These are phyloP conservation scores for Vireo griseus DNA, from an alignment of 2,797 vertebrate genomes.

Conservation along the genomic window DNA sequence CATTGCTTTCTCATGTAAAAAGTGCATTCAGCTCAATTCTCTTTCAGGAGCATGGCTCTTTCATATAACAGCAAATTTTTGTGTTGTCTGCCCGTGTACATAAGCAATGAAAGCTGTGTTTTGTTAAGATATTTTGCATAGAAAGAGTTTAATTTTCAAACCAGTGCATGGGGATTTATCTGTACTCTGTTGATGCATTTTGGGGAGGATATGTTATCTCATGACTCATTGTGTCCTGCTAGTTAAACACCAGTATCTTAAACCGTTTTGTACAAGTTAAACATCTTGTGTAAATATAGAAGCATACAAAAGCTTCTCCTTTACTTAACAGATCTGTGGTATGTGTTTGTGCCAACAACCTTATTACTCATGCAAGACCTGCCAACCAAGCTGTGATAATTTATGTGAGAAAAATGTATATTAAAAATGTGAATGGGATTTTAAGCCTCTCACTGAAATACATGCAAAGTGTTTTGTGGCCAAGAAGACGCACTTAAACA, in stretches of 20 bases:
- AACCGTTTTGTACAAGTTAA: background rate
- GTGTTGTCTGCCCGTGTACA: background rate
- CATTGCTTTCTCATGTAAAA: background rate
- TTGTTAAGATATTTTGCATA: background rate
- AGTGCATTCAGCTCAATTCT: background rate
- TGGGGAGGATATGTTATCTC: background rate
- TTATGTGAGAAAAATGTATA: constrained; percentile 37
- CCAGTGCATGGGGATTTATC: background rate
- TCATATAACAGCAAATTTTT: background rate
- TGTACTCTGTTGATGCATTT: background rate
- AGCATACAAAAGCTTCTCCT: constrained; percentile 7
- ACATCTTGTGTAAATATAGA: background rate
- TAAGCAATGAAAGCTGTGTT: background rate
- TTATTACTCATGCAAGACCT: constrained; percentile 20
- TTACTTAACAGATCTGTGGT: background rate
- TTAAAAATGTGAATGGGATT: constrained; percentile 57
- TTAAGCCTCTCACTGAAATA: constrained; percentile 20
- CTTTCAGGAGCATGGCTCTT: background rate
- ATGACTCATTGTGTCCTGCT: background rate
- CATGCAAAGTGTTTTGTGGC: background rate
- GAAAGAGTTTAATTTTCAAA: background rate
- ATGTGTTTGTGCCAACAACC: constrained; percentile 12
- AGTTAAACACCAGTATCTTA: background rate
- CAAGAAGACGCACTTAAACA: background rate
- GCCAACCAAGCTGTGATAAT: constrained; percentile 33